A percentile compares a stretch with the other conserved stretches of the same genome.
Evolutionary conservation across 1,140 invertebrate species (phyloP).

Genomic region (Drosophila nigromelanica): DNA sequence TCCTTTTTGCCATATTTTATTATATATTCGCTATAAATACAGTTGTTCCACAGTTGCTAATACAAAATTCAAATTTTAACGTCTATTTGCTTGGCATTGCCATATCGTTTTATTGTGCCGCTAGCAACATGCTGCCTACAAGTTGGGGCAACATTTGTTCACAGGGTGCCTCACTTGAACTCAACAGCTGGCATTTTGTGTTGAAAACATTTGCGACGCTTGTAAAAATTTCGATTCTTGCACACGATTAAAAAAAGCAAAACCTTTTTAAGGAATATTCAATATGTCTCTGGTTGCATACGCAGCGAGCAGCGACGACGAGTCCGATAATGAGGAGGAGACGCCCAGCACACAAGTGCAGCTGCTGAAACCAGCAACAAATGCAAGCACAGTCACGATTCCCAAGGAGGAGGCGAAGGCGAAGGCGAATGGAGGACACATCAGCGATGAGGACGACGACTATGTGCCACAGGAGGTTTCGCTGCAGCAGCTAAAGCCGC

Average conservation of each 20-base stretch:
- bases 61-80: constrained; percentile 8
- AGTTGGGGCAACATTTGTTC: neutral
- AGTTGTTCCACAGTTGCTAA: no score
- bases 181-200: constrained; percentile 27
- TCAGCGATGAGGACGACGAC: constrained; percentile 78
- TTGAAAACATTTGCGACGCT: constrained; percentile 23
- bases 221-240: neutral
- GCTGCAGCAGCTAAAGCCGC: constrained; percentile 43
- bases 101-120: constrained; percentile 6
- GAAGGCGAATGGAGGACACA: constrained; percentile 50
- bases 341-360: constrained; percentile 22
- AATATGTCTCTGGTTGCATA: constrained; percentile 81
- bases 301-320: constrained; percentile 77
- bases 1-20: no score
- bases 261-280: constrained; percentile 14
- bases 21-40: no score
- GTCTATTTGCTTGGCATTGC: constrained; percentile 10
- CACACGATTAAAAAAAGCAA: neutral
- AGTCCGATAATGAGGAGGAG: constrained; percentile 58
- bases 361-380: constrained; percentile 21
- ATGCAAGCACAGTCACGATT: neutral
- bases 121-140: neutral
- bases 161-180: constrained; percentile 25
- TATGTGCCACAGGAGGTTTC: constrained; percentile 64
- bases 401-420: neutral